These are phyloP conservation scores for Echinops telfairi DNA, from an alignment of 2,113 vertebrate species.

Conservation along the genomic window DNA sequence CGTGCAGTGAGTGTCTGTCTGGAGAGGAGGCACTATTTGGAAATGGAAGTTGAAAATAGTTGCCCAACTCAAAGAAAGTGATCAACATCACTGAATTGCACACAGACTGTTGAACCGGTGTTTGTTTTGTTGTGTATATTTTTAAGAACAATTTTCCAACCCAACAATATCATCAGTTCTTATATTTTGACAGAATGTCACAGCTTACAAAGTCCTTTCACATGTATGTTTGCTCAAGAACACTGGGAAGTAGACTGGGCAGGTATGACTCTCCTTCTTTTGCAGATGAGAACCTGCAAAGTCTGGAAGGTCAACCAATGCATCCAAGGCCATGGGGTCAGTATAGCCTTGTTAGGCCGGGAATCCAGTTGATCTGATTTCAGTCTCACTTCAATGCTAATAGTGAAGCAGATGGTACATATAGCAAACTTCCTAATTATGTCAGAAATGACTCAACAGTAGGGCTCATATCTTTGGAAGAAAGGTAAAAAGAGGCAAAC, in stretches of 20 bases:
- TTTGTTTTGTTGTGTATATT: not conserved
- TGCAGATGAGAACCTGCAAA: constrained; percentile 31
- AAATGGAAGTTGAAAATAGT: not conserved
- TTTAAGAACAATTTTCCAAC: not conserved
- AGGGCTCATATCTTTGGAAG: not conserved
- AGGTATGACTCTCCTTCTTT: not conserved
- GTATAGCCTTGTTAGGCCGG: not conserved
- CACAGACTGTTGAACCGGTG: not conserved
- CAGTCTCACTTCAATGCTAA: not conserved
- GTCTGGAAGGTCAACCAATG: not conserved
- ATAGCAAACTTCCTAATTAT: not conserved
- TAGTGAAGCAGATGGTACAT: not conserved
- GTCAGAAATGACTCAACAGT: not conserved
- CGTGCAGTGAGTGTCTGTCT: not conserved
- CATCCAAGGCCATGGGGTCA: not conserved
- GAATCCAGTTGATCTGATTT: not conserved
- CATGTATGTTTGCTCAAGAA: not conserved
- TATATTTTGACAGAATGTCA: not conserved
- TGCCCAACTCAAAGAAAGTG: not conserved
- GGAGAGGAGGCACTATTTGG: not conserved
- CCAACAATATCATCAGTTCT: not conserved
- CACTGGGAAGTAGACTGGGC: not conserved
- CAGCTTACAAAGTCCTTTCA: not conserved
- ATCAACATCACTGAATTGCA: not conserved
- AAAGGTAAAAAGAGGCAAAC: not conserved